phyloP scores from a whole-genome alignment of 2,888 invertebrate species.

The Anthophora plumipes region DNA sequence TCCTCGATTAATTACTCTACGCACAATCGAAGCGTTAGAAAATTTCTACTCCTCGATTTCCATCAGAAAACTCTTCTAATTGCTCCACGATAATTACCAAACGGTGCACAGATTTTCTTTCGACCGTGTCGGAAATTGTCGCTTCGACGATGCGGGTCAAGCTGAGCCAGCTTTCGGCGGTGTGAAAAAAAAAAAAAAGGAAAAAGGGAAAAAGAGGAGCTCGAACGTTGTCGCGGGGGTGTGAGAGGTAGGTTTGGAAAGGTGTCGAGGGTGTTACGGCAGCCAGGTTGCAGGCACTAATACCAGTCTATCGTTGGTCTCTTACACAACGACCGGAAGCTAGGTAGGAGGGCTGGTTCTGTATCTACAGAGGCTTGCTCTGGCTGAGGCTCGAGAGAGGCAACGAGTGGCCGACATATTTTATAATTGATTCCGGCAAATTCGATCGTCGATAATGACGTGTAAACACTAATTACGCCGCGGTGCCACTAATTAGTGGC shows the following conservation, averaged over 20 bases:
- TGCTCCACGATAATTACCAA: conserved; percentile 78
- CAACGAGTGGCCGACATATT: conserved; percentile 74
- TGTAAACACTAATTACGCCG: conserved; percentile 82
- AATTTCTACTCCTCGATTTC: neutral
- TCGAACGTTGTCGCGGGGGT: conserved; percentile 23
- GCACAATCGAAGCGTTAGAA: neutral
- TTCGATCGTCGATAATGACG: conserved; percentile 77
- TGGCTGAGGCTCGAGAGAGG: conserved; percentile 49
- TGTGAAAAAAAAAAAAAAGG: conserved; percentile 18
- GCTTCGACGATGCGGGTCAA: conserved; percentile 78
- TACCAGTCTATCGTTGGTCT: conserved; percentile 11
- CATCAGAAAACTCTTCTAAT: conserved; percentile 66
- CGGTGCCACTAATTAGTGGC: conserved; percentile 83
- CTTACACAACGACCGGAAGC: conserved; percentile 7
- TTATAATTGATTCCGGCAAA: conserved; percentile 74
- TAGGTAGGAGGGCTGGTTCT: conserved; percentile 13
- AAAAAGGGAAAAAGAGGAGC: too few relatives aligned
- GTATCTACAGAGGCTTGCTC: conserved; percentile 15
- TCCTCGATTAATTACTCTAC: too few relatives aligned
- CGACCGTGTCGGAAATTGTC: conserved; percentile 58
- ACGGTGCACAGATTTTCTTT: conserved; percentile 53
- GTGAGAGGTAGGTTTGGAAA: conserved; percentile 30
- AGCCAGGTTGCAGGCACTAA: conserved; percentile 39
- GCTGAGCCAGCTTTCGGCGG: conserved; percentile 70
- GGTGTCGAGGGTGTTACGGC: conserved; percentile 57